phyloP scores from a whole-genome alignment of 2,888 invertebrate species.

The Amphipyra berbera region DNA sequence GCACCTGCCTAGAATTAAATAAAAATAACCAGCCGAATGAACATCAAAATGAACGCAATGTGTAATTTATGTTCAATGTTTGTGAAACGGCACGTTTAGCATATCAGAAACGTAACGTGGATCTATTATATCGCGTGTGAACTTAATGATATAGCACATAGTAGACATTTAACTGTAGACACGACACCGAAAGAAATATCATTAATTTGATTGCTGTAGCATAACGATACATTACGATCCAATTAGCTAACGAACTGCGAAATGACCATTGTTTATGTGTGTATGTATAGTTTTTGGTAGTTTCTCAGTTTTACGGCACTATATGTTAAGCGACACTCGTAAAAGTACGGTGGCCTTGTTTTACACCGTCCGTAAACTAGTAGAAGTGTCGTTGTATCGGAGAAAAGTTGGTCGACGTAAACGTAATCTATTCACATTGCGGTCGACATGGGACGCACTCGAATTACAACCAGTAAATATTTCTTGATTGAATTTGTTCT shows the following conservation, averaged over 20 bases:
- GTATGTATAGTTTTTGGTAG: constrained; percentile 75
- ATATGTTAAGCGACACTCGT: constrained; percentile 86
- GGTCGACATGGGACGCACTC: constrained; percentile 63
- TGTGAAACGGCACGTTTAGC: constrained; percentile 73
- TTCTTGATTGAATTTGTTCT: constrained; percentile 60
- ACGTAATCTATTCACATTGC: constrained; percentile 72
- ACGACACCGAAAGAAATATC: constrained; percentile 59
- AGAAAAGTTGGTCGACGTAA: constrained; percentile 72
- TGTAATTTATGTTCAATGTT: constrained; percentile 78
- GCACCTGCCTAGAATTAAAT: constrained; percentile 88
- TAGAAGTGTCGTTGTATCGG: constrained; percentile 74
- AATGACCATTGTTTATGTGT: constrained; percentile 78
- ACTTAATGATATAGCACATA: constrained; percentile 49
- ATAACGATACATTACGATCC: constrained; percentile 74
- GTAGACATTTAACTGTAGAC: constrained; percentile 35
- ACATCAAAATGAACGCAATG: constrained; percentile 77
- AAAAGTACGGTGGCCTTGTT: constrained; percentile 82
- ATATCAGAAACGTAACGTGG: constrained; percentile 63
- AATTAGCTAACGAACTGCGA: constrained; percentile 83
- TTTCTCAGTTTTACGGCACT: constrained; percentile 80
- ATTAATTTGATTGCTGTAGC: constrained; percentile 68
- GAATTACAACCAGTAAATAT: constrained; percentile 69
- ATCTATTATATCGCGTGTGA: constrained; percentile 48
- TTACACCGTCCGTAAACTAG: constrained; percentile 82
- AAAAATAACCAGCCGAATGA: constrained; percentile 84